These are phyloP conservation scores for Thalassarche chlororhynchos DNA, from an alignment of 2,113 vertebrate species.

Conservation along the genomic window DNA sequence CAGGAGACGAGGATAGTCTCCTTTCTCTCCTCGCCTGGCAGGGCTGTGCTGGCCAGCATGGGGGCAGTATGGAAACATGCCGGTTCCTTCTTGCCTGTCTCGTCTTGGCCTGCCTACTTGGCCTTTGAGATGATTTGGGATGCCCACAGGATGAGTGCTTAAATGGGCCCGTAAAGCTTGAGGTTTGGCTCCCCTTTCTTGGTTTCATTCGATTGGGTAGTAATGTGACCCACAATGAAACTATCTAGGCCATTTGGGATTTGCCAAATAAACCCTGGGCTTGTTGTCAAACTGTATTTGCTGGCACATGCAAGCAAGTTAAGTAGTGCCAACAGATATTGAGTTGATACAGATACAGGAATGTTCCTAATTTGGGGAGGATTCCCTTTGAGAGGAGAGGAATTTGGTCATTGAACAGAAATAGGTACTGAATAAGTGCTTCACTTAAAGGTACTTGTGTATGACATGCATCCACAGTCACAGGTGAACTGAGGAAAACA, in stretches of 20 bases:
- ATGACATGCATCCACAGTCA: background rate
- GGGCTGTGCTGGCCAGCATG: background rate
- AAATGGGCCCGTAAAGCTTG: conserved; percentile 5
- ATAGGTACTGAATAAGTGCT: background rate
- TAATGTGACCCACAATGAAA: conserved; percentile 7
- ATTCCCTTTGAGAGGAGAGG: background rate
- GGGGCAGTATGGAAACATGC: background rate
- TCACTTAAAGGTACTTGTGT: background rate
- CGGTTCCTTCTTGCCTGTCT: background rate
- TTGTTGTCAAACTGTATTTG: conserved; percentile 21
- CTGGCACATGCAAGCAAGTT: background rate
- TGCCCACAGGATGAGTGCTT: background rate
- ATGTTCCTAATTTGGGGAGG: background rate
- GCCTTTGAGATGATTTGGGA: background rate
- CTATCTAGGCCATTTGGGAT: background rate
- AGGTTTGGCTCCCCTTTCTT: conserved; percentile 48
- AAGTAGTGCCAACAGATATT: background rate
- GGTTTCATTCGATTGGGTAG: background rate
- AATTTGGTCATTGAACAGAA: background rate
- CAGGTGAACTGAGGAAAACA: background rate
- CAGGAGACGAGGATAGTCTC: background rate
- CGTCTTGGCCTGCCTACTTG: background rate
- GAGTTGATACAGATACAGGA: background rate
- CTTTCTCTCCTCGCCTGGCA: background rate
- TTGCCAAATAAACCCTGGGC: conserved; percentile 27